phyloP scores from a whole-genome alignment of 2,113 vertebrate species.

The Muntiacus reevesi region DNA sequence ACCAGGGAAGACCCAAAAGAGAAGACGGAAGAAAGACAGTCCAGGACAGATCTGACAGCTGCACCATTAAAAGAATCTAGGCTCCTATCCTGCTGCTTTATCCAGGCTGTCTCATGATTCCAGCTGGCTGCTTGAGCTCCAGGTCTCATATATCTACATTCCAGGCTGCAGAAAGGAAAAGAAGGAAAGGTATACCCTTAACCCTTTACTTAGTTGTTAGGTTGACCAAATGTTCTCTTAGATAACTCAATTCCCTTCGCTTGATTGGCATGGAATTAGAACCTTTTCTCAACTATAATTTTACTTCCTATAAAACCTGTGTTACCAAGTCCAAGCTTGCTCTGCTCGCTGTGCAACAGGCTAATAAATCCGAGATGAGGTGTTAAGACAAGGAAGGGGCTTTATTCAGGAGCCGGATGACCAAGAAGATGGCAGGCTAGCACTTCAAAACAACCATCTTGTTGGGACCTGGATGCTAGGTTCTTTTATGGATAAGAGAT shows the following conservation, averaged over 20 bases:
- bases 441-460: not conserved
- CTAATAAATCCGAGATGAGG: not conserved
- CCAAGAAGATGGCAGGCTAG: not conserved
- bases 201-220: not conserved
- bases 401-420: not conserved
- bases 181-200: not conserved
- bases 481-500: not conserved
- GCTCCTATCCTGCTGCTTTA: not conserved
- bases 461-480: not conserved
- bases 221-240: not conserved
- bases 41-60: not conserved
- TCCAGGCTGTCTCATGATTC: not conserved
- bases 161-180: not conserved
- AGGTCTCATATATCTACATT: not conserved
- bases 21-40: not conserved
- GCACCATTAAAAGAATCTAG: not conserved
- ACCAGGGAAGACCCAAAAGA: not conserved
- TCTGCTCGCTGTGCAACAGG: not conserved
- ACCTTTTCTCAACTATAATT: not conserved
- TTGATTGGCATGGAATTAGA: not conserved
- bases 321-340: not conserved
- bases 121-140: not conserved
- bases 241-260: not conserved
- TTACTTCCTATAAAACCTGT: not conserved
- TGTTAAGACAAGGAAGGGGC: not conserved